A percentile compares a stretch with the other conserved stretches of the same genome.
These are phyloP conservation scores for Toxostoma redivivum DNA, from an alignment of 2,113 vertebrate genomes.

Conservation along the genomic window DNA sequence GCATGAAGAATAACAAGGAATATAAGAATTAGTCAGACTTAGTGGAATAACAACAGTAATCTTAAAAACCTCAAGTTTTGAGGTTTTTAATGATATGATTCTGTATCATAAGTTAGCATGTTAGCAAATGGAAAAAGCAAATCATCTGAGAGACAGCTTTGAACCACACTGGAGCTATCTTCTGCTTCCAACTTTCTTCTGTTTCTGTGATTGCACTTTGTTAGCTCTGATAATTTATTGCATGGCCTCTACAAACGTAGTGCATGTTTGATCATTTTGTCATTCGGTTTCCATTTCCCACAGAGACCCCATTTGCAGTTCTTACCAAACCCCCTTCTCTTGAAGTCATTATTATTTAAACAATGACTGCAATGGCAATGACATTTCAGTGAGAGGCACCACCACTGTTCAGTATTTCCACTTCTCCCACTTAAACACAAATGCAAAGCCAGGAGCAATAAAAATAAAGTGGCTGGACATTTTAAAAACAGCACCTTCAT, in stretches of 20 bases:
- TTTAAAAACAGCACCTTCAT: background rate
- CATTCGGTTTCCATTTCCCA: background rate
- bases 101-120: background rate
- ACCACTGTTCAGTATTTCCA: background rate
- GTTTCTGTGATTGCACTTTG: background rate
- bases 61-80: background rate
- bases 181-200: background rate
- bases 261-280: background rate
- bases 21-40: background rate
- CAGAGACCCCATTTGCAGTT: background rate
- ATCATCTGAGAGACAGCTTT: background rate
- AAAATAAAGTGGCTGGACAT: background rate
- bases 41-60: background rate
- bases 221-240: background rate
- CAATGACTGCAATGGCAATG: background rate
- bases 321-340: background rate
- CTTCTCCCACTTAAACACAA: background rate
- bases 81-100: background rate
- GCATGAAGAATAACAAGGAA: background rate
- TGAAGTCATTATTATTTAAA: background rate
- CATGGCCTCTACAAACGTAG: rapidly evolving
- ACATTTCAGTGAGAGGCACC: background rate
- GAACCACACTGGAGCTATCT: background rate
- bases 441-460: background rate
- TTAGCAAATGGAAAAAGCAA: background rate